These are phyloP conservation scores for Orussus abietinus DNA, from an alignment of 1,140 invertebrate genomes.

Conservation along the genomic window DNA sequence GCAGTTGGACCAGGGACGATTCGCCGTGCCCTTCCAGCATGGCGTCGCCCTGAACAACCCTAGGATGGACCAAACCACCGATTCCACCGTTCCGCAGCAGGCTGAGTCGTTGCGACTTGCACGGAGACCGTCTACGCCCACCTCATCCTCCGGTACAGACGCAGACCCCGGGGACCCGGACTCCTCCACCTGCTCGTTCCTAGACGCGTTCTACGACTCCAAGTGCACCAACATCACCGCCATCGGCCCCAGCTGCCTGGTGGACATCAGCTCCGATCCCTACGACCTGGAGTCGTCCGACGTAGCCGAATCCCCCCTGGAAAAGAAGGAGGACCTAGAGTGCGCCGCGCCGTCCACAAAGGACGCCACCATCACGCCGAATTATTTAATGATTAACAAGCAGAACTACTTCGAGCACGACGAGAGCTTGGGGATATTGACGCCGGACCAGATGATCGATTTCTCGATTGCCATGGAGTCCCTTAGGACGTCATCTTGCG, in stretches of 20 bases:
- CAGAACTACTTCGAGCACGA: slow-evolving; percentile 73
- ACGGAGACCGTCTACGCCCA: no score
- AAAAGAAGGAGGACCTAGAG: slow-evolving; percentile 53
- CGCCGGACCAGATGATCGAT: slow-evolving; percentile 82
- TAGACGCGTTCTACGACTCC: background rate
- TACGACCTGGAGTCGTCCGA: slow-evolving; percentile 21
- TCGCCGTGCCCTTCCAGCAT: no score
- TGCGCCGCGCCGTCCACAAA: slow-evolving; percentile 13
- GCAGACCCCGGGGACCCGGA: background rate
- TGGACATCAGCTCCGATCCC: slow-evolving; percentile 25
- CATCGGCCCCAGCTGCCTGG: slow-evolving; percentile 31
- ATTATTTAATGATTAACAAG: slow-evolving; percentile 58
- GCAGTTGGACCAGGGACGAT: no score
- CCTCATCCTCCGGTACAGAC: no score
- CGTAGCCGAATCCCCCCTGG: no score
- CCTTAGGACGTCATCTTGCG: slow-evolving; percentile 58
- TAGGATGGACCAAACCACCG: no score
- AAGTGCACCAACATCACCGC: slow-evolving; percentile 35
- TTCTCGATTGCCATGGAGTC: slow-evolving; percentile 58
- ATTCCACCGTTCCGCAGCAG: no score
- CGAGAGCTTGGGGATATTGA: slow-evolving; percentile 79
- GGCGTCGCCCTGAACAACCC: no score
- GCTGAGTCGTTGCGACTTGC: no score
- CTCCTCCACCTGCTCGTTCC: background rate
- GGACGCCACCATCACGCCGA: slow-evolving; percentile 27